These are phyloP conservation scores for Malthinus flaveolus DNA, from an alignment of 2,888 invertebrate genomes.

Conservation along the genomic window DNA sequence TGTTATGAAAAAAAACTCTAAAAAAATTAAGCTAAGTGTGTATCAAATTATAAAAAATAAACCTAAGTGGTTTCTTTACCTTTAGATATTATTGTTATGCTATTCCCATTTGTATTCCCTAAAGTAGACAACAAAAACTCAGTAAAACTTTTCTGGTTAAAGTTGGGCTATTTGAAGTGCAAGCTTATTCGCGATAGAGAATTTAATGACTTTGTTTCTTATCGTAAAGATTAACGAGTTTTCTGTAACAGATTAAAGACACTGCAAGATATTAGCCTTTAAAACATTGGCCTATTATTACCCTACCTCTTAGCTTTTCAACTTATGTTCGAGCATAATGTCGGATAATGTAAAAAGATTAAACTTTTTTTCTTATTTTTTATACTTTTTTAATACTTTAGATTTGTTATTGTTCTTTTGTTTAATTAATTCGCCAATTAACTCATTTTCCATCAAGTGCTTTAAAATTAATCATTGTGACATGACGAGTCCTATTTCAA, in stretches of 20 bases:
- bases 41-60: neutral
- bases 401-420: too few relatives aligned
- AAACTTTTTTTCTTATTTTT: neutral
- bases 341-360: neutral
- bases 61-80: conserved; percentile 5
- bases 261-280: conserved; percentile 46
- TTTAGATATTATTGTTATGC: conserved; percentile 26
- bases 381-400: neutral
- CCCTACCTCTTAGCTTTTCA: conserved; percentile 11
- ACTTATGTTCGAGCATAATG: conserved; percentile 5
- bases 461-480: too few relatives aligned
- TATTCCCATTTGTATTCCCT: conserved; percentile 27
- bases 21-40: too few relatives aligned
- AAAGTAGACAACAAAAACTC: conserved; percentile 31
- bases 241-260: conserved; percentile 49
- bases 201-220: conserved; percentile 53
- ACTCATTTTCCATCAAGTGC: too few relatives aligned
- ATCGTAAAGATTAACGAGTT: conserved; percentile 51
- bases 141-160: conserved; percentile 51
- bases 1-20: too few relatives aligned
- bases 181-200: conserved; percentile 46
- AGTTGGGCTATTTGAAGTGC: conserved; percentile 47
- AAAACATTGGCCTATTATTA: conserved; percentile 41
- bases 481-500: too few relatives aligned
- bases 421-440: too few relatives aligned